Percentiles rank a stretch among this genome's conserved stretches.
Conservation (phyloP, 2,113 vertebrate genomes). For the Muntiacus reevesi region DNA sequence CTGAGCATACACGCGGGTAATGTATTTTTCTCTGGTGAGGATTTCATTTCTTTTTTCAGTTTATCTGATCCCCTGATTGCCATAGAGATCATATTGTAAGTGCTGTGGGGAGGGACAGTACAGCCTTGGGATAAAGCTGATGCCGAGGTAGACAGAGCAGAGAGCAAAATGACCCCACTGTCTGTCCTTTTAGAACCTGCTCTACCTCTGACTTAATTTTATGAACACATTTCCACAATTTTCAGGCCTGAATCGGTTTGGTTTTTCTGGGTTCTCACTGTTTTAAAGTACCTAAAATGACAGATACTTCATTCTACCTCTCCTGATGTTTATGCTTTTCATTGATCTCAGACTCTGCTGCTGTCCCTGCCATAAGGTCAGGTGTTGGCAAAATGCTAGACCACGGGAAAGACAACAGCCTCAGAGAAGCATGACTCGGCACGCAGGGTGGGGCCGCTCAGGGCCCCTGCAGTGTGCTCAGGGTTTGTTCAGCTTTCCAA, state of each 20-base stretch:
- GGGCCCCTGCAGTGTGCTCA: neutral
- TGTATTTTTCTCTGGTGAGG: neutral
- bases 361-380: neutral
- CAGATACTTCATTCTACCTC: neutral
- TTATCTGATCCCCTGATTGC: neutral
- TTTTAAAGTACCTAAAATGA: neutral
- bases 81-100: neutral
- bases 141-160: neutral
- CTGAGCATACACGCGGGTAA: neutral
- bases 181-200: neutral
- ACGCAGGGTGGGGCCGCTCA: neutral
- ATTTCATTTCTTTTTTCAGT: neutral
- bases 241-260: neutral
- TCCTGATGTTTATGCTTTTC: neutral
- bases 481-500: neutral
- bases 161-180: neutral
- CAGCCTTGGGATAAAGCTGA: neutral
- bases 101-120: rapidly evolving
- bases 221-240: neutral
- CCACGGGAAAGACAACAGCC: neutral
- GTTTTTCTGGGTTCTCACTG: neutral
- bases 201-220: neutral
- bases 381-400: neutral
- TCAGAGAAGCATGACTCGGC: neutral
- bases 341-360: neutral